These are phyloP conservation scores for Neotoma lepida DNA, from an alignment of 2,113 vertebrate species.

Conservation along the genomic window DNA sequence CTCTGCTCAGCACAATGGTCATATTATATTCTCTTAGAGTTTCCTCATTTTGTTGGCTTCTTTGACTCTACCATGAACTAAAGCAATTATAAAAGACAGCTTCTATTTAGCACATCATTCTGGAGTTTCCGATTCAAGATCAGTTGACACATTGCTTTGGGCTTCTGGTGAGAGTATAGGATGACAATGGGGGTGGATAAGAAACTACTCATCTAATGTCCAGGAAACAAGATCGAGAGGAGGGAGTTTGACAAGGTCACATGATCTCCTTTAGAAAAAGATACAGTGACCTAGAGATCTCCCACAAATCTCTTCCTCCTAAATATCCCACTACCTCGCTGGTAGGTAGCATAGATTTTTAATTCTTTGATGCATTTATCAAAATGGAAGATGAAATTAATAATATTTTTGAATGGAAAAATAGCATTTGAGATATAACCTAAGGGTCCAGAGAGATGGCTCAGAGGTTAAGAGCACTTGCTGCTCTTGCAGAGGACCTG, in stretches of 20 bases:
- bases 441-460: neutral
- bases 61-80: neutral
- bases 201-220: neutral
- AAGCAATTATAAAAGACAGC: neutral
- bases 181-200: neutral
- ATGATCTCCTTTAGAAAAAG: neutral
- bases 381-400: slow-evolving; percentile 1
- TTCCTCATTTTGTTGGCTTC: neutral
- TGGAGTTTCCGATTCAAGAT: neutral
- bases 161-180: neutral
- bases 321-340: neutral
- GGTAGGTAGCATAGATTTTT: neutral
- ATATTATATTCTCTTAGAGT: neutral
- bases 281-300: neutral
- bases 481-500: neutral
- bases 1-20: neutral
- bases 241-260: neutral
- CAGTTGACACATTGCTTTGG: neutral
- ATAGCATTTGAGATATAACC: neutral
- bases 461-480: neutral
- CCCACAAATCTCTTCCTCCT: neutral
- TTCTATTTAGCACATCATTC: neutral
- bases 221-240: neutral
- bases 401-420: slow-evolving; percentile 30
- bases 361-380: slow-evolving; percentile 31